A percentile compares a stretch with the other conserved stretches of the same genome.
phyloP scores from a whole-genome alignment of 2,888 invertebrate species.

The Melanostoma mellinum region DNA sequence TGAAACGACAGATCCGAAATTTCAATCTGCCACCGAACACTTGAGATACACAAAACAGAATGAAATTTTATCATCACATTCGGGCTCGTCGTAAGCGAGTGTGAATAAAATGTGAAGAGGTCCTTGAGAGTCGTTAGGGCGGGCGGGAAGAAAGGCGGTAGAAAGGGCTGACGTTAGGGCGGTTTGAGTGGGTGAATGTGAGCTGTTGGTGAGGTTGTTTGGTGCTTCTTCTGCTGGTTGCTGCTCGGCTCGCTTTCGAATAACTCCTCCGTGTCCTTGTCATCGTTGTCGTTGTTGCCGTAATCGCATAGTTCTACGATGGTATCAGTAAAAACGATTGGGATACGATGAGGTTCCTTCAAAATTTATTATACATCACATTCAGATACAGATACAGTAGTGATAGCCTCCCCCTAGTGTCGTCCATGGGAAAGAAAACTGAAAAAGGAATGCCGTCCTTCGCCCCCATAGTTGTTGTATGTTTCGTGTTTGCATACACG shows the following conservation, averaged over 20 bases:
- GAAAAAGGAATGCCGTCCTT: slow-evolving; percentile 27
- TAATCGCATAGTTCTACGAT: slow-evolving; percentile 48
- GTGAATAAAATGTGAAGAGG: slow-evolving; percentile 59
- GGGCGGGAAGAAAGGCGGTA: not conserved
- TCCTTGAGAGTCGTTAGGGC: slow-evolving; percentile 13
- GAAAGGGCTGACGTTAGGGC: not conserved
- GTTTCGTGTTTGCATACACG: slow-evolving; percentile 56
- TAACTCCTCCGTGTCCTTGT: slow-evolving; percentile 26
- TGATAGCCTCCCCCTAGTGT: not conserved
- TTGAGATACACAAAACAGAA: slow-evolving; percentile 63
- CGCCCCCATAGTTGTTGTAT: too few relatives aligned
- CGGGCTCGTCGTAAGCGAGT: slow-evolving; percentile 59
- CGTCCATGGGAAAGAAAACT: slow-evolving; percentile 24
- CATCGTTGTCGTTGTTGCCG: slow-evolving; percentile 23
- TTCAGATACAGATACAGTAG: slow-evolving; percentile 51
- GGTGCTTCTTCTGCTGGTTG: slow-evolving; percentile 7
- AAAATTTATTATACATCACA: slow-evolving; percentile 68
- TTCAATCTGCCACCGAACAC: slow-evolving; percentile 72
- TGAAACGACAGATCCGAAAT: slow-evolving; percentile 69
- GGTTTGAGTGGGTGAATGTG: slow-evolving; percentile 35
- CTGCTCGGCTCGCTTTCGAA: not conserved
- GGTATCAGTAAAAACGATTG: slow-evolving; percentile 63
- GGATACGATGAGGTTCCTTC: slow-evolving; percentile 69
- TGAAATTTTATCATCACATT: slow-evolving; percentile 69
- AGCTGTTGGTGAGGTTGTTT: slow-evolving; percentile 27